These are phyloP conservation scores for Coracopsis vasa DNA, from an alignment of 2,113 vertebrate genomes.

Conservation along the genomic window DNA sequence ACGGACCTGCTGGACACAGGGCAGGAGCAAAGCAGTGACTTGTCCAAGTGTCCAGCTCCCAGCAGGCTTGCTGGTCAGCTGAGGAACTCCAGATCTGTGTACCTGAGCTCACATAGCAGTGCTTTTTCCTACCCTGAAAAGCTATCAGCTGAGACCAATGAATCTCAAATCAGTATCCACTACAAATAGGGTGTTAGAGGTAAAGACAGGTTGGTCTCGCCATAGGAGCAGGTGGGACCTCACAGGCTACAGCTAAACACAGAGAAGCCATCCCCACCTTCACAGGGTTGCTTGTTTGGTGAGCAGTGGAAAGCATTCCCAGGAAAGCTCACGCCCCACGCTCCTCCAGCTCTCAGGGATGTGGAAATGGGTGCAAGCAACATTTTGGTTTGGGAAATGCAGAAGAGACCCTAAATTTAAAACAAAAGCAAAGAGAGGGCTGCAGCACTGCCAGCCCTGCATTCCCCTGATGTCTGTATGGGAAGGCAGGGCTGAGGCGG, in stretches of 20 bases:
- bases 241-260: too few species aligned
- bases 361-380: rapidly evolving
- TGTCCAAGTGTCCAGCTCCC: neutral
- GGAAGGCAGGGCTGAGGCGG: neutral
- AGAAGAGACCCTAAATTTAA: neutral
- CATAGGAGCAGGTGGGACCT: neutral
- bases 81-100: neutral
- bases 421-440: too few species aligned
- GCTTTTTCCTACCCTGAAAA: neutral
- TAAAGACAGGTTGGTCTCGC: neutral
- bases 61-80: neutral
- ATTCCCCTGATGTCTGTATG: rapidly evolving
- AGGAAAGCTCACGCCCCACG: neutral
- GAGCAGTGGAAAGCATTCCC: neutral
- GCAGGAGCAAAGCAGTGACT: neutral
- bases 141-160: neutral
- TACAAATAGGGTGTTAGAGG: neutral
- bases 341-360: neutral
- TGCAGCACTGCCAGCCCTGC: neutral
- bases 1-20: rapidly evolving
- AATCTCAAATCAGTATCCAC: neutral
- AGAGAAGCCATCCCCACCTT: rapidly evolving
- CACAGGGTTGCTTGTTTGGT: rapidly evolving
- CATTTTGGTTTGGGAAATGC: neutral
- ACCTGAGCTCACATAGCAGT: neutral